Evolutionary conservation across 2,797 vertebrate species (phyloP).

Genomic region (Anomalospiza imberbis): DNA sequence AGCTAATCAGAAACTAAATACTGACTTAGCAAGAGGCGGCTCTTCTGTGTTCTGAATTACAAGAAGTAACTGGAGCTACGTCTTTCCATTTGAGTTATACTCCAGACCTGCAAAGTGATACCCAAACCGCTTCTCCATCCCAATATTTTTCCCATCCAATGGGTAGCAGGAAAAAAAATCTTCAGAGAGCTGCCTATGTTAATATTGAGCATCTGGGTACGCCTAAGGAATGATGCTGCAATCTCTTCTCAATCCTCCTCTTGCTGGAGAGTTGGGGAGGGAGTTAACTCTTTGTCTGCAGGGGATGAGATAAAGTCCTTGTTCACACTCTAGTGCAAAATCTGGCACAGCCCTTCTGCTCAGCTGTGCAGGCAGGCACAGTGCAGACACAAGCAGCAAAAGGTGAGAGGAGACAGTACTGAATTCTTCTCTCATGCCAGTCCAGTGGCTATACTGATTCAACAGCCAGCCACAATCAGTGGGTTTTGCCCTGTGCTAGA

Average conservation of each 20-base stretch:
- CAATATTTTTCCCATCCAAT: background rate
- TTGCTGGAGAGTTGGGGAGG: background rate
- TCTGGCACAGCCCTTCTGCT: background rate
- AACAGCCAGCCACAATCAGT: background rate
- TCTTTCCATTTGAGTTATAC: slow-evolving; percentile 34
- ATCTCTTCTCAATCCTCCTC: background rate
- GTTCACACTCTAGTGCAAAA: accelerated
- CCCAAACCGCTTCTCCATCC: background rate
- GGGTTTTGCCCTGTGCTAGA: background rate
- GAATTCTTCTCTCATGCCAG: background rate
- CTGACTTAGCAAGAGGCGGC: slow-evolving; percentile 1
- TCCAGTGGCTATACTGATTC: too few relatives aligned
- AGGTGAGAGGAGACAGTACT: background rate
- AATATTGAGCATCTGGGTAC: slow-evolving; percentile 37
- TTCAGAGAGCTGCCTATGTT: background rate
- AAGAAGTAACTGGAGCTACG: slow-evolving; percentile 22
- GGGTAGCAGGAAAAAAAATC: slow-evolving; percentile 8
- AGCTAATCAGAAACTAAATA: slow-evolving; percentile 16
- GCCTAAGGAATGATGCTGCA: background rate
- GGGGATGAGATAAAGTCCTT: background rate
- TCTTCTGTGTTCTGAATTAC: slow-evolving; percentile 36
- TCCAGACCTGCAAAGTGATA: slow-evolving; percentile 41
- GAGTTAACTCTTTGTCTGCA: background rate
- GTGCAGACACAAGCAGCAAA: background rate
- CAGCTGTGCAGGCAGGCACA: background rate